phyloP scores from a whole-genome alignment of 2,797 vertebrate genomes.

The Phalanger gymnotis region DNA sequence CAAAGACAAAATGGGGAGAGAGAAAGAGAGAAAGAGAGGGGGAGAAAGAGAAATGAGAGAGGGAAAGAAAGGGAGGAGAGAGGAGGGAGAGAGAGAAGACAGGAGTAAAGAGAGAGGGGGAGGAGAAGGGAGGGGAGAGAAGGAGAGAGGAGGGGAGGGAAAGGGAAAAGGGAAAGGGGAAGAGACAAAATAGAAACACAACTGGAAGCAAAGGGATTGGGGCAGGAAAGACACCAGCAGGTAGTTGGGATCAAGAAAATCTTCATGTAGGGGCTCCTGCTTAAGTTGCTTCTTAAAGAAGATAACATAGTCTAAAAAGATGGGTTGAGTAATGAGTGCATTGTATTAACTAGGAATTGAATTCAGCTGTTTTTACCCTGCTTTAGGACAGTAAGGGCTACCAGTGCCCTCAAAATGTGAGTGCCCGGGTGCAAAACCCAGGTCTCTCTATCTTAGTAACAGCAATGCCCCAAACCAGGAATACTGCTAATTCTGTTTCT shows the following conservation, averaged over 20 bases:
- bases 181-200: not conserved
- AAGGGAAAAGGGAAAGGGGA: fast-evolving
- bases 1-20: too few relatives aligned
- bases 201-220: not conserved
- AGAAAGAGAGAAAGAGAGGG: too few relatives aligned
- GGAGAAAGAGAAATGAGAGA: too few relatives aligned
- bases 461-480: not conserved
- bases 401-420: not conserved
- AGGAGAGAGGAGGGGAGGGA: too few relatives aligned
- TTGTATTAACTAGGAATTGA: not conserved
- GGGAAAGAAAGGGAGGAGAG: too few relatives aligned
- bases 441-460: not conserved
- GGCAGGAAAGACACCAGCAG: not conserved
- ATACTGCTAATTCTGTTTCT: not conserved
- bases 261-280: not conserved
- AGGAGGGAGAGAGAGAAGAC: too few relatives aligned
- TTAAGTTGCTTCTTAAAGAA: not conserved
- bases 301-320: not conserved
- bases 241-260: not conserved
- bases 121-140: fast-evolving
- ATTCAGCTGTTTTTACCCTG: not conserved
- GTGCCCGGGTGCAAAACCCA: not conserved
- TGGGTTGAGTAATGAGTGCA: not conserved
- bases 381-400: not conserved
- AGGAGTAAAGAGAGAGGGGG: fast-evolving